Evolutionary conservation across 1,140 invertebrate genomes (phyloP), one percentile per base, ranked within the genome.

Genomic region (Leptinotarsa texana): DNA sequence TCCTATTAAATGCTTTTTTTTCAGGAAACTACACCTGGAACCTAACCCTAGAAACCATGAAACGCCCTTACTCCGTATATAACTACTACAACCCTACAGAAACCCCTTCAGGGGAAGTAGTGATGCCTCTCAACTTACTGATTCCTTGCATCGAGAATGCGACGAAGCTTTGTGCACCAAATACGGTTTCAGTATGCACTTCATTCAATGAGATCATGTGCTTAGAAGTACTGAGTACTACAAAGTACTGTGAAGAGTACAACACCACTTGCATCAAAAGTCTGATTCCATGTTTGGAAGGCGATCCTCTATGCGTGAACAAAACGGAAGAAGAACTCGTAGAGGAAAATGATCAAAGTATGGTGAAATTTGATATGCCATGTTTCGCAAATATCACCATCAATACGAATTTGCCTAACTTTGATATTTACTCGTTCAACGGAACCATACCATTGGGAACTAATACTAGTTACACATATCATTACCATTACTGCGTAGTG

Each of bases 181-280:
- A 72, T 17, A 51, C 73, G 3, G 65, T 72, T 11, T 18, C 73
- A 3, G 75, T 73, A n/a, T 79, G 78, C 47, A 79, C 78, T 13
- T 74, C 51, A 4, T 79, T 79, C 61, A 76, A 74, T 24, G 78
- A 79, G 73, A 71, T 79, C 8, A 79, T 79, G 78, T 79, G 78
- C 27, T 61, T 79, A 68, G 73, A 66, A 27, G 4, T 62, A 13
- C 13, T 51, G 13, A 63, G 18, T n/a, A 62, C 68, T 17, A 27
- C 76, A 8, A 17, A 51, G n/a, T 65, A 73, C 49, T 79, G 78
- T 21, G 51, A 75, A n/a, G 63, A 76, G 42, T 65, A 61, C 15
- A 75, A 73, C 18, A 74, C 63, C 4, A 76, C 51, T 18, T 79
- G 78, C 71, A 5, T 75, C 1, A 77, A 75, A 15, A 75, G 70